Evolutionary conservation across 2,797 vertebrate genomes (phyloP).

Genomic region (Galago senegalensis): DNA sequence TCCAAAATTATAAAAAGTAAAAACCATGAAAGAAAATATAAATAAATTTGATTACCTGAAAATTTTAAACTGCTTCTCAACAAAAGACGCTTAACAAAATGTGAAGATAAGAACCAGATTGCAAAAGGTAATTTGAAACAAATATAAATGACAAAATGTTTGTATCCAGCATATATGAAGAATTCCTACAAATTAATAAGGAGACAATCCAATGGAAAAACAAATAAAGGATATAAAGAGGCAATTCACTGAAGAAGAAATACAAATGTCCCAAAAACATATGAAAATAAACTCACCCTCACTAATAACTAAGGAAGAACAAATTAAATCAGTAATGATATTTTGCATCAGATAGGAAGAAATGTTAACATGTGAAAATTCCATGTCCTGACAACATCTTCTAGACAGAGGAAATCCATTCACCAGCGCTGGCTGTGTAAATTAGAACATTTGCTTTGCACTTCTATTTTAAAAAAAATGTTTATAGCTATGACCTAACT

Average conservation of each 20-base stretch:
- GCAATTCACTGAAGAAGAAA: not conserved
- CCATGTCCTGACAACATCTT: not conserved
- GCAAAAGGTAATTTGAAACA: conserved; percentile 28
- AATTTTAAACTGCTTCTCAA: conserved; percentile 20
- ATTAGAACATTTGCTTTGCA: not conserved
- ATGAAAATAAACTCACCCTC: not conserved
- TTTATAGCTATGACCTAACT: not conserved
- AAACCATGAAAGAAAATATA: not conserved
- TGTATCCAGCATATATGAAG: not conserved
- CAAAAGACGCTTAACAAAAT: conserved; percentile 37
- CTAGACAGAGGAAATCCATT: not conserved
- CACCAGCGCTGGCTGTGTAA: not conserved
- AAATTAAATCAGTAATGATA: conserved; percentile 45
- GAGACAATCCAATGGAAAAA: not conserved
- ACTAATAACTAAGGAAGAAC: conserved; percentile 36
- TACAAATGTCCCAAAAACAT: not conserved
- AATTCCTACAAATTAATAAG: conserved; percentile 36
- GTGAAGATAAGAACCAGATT: conserved; percentile 34
- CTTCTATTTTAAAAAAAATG: not conserved
- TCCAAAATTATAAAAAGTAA: conserved; percentile 21
- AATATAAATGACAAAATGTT: conserved; percentile 50
- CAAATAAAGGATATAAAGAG: not conserved
- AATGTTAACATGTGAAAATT: conserved; percentile 53
- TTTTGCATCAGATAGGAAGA: not conserved
- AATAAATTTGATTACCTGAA: conserved; percentile 4